A percentile compares a stretch with the other conserved stretches of the same genome.
These are phyloP conservation scores for Esox lucius DNA, from an alignment of 2,797 vertebrate genomes.

Conservation along the genomic window DNA sequence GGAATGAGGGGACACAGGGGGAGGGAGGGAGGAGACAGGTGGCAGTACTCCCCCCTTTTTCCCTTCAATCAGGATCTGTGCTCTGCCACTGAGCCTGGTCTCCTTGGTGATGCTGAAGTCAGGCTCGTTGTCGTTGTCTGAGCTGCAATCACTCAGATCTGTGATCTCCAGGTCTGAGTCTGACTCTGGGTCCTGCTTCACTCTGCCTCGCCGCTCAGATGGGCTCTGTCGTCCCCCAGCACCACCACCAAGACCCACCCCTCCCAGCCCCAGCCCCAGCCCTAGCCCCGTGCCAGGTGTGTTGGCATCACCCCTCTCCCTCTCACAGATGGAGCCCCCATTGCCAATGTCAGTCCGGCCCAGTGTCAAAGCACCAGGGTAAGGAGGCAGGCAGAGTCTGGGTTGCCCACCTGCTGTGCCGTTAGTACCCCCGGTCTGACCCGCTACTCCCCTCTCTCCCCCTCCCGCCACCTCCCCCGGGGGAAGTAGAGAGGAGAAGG, in stretches of 20 bases:
- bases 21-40: constrained; percentile 66
- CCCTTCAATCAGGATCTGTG: constrained; percentile 66
- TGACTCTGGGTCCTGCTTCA: constrained; percentile 86
- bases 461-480: constrained; percentile 71
- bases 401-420: constrained; percentile 69
- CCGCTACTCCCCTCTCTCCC: constrained; percentile 68
- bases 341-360: constrained; percentile 72
- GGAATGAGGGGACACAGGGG: constrained; percentile 66
- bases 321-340: constrained; percentile 58
- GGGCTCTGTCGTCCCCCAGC: constrained; percentile 69
- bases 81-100: constrained; percentile 57
- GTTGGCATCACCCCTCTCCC: constrained; percentile 64
- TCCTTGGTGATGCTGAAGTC: constrained; percentile 69
- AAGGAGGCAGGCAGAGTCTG: constrained; percentile 74
- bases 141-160: constrained; percentile 89
- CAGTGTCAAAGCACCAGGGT: constrained; percentile 64
- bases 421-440: constrained; percentile 61
- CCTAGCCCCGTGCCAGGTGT: constrained; percentile 45
- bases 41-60: constrained; percentile 67
- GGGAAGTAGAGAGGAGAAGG: constrained; percentile 77
- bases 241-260: constrained; percentile 56
- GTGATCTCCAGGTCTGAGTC: constrained; percentile 94
- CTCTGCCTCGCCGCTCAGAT: constrained; percentile 67
- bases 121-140: constrained; percentile 80
- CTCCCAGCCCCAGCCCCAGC: constrained; percentile 53